These are phyloP conservation scores for Eptesicus fuscus DNA, from an alignment of 2,113 vertebrate genomes.

Conservation along the genomic window DNA sequence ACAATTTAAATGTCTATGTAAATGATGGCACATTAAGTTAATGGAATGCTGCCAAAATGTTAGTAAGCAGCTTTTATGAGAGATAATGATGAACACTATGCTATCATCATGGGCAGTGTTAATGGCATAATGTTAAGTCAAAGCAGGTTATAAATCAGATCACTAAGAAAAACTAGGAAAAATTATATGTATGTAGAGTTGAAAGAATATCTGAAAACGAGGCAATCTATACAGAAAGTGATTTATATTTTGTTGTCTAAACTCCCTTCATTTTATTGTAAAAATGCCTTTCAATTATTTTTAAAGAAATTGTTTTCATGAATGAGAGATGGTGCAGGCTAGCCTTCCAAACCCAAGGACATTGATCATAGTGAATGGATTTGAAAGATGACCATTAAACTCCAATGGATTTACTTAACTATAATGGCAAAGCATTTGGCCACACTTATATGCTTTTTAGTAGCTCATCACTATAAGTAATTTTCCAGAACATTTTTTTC, in stretches of 20 bases:
- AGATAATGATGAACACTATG: not conserved
- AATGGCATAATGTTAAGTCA: not conserved
- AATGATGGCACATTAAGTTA: not conserved
- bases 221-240: not conserved
- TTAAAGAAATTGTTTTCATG: not conserved
- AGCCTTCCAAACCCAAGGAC: not conserved
- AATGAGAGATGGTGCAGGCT: not conserved
- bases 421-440: not conserved
- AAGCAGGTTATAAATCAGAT: not conserved
- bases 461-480: not conserved
- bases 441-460: slow-evolving; percentile 4
- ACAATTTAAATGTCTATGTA: not conserved
- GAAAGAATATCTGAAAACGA: not conserved
- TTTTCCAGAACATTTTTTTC: slow-evolving; percentile 30
- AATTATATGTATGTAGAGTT: not conserved
- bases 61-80: not conserved
- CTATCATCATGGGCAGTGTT: not conserved
- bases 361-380: slow-evolving; percentile 37
- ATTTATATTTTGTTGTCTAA: not conserved
- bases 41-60: not conserved
- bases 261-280: not conserved
- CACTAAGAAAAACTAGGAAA: not conserved
- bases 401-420: slow-evolving; percentile 47
- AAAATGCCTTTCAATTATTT: not conserved
- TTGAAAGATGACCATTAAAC: slow-evolving; percentile 47